Evolutionary conservation across 2,888 invertebrate genomes (phyloP).

Genomic region (Apamea epomidion): DNA sequence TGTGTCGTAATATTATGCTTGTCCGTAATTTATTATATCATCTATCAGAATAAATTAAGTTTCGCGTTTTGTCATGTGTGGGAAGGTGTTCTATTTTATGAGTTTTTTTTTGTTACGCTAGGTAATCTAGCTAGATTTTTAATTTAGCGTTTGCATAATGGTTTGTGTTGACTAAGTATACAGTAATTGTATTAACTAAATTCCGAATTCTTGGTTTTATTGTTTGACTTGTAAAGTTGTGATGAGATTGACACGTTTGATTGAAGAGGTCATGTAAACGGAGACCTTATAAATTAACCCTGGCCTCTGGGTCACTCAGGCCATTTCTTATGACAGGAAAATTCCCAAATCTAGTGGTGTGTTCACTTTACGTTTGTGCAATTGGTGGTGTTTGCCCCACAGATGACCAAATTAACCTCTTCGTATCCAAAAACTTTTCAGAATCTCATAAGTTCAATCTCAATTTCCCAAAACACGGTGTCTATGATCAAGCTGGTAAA

Average conservation of each 20-base stretch:
- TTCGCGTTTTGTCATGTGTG: constrained; percentile 61
- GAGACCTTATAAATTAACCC: background rate
- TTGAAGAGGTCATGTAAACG: background rate
- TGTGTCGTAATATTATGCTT: constrained; percentile 61
- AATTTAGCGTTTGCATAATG: constrained; percentile 35
- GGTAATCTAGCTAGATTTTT: constrained; percentile 32
- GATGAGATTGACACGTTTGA: background rate
- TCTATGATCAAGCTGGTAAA: constrained; percentile 32
- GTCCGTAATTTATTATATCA: constrained; percentile 61
- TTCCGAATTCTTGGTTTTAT: no score
- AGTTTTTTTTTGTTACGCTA: constrained; percentile 26
- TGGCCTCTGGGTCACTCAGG: background rate
- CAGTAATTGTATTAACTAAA: constrained; percentile 2
- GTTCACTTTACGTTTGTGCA: background rate
- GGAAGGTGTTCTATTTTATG: constrained; percentile 52
- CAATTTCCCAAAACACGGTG: constrained; percentile 5
- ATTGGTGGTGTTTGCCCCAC: background rate
- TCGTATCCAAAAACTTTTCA: background rate
- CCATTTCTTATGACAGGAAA: background rate
- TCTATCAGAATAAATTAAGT: constrained; percentile 62
- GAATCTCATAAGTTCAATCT: background rate
- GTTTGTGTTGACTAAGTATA: background rate
- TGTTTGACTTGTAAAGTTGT: background rate
- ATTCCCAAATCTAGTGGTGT: background rate
- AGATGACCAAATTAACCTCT: background rate